These are phyloP conservation scores for Spea hammondii DNA, from an alignment of 2,797 vertebrate genomes.

Conservation along the genomic window DNA sequence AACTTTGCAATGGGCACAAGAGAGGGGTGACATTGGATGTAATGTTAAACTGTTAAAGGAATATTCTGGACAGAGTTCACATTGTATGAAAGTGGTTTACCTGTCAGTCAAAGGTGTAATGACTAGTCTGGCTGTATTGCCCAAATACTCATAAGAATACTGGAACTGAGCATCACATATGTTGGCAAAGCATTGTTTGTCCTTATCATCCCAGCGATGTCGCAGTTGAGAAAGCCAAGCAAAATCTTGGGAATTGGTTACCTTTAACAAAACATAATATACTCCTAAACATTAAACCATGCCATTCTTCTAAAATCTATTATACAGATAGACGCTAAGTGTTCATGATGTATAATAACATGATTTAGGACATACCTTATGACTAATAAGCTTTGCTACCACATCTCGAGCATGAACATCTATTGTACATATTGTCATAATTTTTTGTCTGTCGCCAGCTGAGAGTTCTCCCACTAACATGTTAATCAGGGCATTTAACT, in stretches of 20 bases:
- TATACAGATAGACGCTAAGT: background rate
- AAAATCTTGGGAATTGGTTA: conserved; percentile 71
- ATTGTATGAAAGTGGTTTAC: conserved; percentile 57
- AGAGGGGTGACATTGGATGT: no score
- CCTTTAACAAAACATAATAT: conserved; percentile 59
- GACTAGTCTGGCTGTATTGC: conserved; percentile 77
- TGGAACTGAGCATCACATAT: conserved; percentile 79
- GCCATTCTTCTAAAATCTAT: no score
- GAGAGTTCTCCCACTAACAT: conserved; percentile 76
- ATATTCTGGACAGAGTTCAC: no score
- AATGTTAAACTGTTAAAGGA: no score
- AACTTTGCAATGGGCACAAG: no score
- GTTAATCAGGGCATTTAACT: conserved; percentile 76
- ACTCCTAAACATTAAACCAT: background rate
- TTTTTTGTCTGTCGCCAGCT: conserved; percentile 76
- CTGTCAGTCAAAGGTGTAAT: conserved; percentile 82
- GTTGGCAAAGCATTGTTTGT: conserved; percentile 70
- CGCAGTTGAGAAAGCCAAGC: conserved; percentile 78
- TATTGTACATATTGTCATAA: conserved; percentile 78
- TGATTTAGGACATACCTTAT: conserved; percentile 65
- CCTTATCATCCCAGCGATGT: conserved; percentile 72
- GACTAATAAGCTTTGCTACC: conserved; percentile 73
- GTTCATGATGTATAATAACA: background rate
- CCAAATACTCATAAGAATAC: conserved; percentile 83
- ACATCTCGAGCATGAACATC: conserved; percentile 78